phyloP scores from a whole-genome alignment of 1,140 invertebrate species.

The Lerema accius region DNA sequence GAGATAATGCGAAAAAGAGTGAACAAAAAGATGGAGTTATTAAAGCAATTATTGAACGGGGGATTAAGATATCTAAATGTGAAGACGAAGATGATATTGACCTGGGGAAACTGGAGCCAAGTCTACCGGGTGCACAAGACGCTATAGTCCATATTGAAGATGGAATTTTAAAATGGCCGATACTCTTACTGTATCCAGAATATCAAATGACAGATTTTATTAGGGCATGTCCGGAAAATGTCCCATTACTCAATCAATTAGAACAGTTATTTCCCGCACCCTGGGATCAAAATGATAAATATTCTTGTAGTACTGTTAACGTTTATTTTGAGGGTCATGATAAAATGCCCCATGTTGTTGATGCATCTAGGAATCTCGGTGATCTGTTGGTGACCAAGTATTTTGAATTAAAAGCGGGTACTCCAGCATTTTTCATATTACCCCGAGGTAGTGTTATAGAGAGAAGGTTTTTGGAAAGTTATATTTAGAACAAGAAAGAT shows the following conservation, averaged over 20 bases:
- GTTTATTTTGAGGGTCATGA: constrained; percentile 92
- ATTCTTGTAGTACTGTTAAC: constrained; percentile 86
- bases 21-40: constrained; percentile 81
- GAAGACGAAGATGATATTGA: constrained; percentile 75
- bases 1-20: constrained; percentile 80
- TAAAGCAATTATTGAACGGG: constrained; percentile 67
- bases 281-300: constrained; percentile 90
- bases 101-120: constrained; percentile 84
- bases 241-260: constrained; percentile 59
- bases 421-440: constrained; percentile 71
- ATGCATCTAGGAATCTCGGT: constrained; percentile 84
- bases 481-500: constrained; percentile 49
- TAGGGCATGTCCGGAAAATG: constrained; percentile 86
- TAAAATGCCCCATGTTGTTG: constrained; percentile 86
- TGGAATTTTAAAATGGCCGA: constrained; percentile 86
- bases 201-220: constrained; percentile 83
- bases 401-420: constrained; percentile 80
- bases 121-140: constrained; percentile 84
- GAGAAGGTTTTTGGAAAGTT: constrained; percentile 62
- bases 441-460: constrained; percentile 61
- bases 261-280: constrained; percentile 87
- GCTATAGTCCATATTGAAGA: constrained; percentile 87
- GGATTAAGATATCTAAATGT: constrained; percentile 73
- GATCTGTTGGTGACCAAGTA: constrained; percentile 86
- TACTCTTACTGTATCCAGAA: constrained; percentile 69